Evolutionary conservation across 1,140 invertebrate genomes (phyloP), one percentile per base, ranked within the genome.

Genomic region (Eubasilissa regina): DNA sequence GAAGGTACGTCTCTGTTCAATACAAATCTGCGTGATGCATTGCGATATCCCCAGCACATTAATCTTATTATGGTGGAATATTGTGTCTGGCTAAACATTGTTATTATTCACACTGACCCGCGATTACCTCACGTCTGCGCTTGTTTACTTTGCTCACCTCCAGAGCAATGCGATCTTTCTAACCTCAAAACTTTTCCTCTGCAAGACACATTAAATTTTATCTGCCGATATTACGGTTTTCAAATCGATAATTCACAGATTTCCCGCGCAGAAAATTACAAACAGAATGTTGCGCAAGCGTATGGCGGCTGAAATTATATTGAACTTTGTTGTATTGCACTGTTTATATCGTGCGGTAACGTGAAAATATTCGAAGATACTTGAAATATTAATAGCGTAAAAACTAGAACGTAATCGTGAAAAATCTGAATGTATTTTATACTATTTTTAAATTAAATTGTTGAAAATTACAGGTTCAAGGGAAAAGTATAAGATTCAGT

Each of bases 51-150:
- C 9, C 4, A 51, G 35, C 51, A 21, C 70, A 74, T 74, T 74
- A 74, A 74, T 74, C 21, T 74, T 56, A 56, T 68, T 68, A 68
- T 45, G 35, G 13, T 17, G 35, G 64, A 35, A 56, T 55, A 43
- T 15, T 58, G 51, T 44, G 70, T 74, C 70, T 74, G 70, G 35
- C 25, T 74, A 74, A 74, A 74, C 53, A 74, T 58, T 74, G 70
- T 74, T 74, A 74, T 74, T 74, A 74, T 56, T 74, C 70, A 56
- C 12, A 56, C 70, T 74, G 70, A 74, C 70, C 70, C 70, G 35
- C 12, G 21, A 74, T 74, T 74, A 74, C 15, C n/a, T 74, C 66
- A 48, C 13, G 15, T 47, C 66, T 8, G 17, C 25, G 44, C 70
- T 74, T 74, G 70, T 74, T 74, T 74, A 15, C 25, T 74, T 55